A percentile compares a stretch with the other conserved stretches of the same genome.
phyloP scores from a whole-genome alignment of 2,113 vertebrate species.

The Morone chrysops region DNA sequence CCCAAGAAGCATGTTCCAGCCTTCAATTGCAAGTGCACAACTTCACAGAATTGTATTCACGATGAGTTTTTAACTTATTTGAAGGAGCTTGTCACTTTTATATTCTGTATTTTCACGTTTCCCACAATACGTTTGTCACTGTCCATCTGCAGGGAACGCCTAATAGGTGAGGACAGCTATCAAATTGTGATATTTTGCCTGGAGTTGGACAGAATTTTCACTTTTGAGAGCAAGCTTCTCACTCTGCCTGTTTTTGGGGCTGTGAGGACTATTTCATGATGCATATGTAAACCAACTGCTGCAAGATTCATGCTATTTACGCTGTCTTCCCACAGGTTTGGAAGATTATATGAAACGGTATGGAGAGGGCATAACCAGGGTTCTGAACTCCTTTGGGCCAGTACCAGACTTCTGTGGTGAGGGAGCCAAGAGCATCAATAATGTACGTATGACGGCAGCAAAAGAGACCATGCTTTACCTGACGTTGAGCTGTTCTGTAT shows the following conservation, averaged over 20 bases:
- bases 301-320: neutral
- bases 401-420: slow-evolving; percentile 90
- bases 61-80: too few species aligned
- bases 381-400: slow-evolving; percentile 90
- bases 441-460: slow-evolving; percentile 80
- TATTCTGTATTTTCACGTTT: neutral
- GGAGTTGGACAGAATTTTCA: neutral
- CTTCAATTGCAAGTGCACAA: neutral
- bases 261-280: neutral
- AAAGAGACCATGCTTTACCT: neutral
- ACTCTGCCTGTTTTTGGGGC: neutral
- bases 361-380: slow-evolving; percentile 84
- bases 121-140: neutral
- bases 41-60: too few species aligned
- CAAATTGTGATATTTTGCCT: neutral
- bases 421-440: slow-evolving; percentile 82
- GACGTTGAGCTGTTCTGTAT: neutral
- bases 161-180: neutral
- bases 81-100: neutral
- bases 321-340: slow-evolving; percentile 83
- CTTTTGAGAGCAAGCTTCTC: neutral
- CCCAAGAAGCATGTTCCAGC: neutral
- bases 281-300: neutral
- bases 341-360: slow-evolving; percentile 91
- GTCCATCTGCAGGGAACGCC: neutral